Conservation (phyloP, 2,797 vertebrate genomes). For the Acanthornis magna region DNA sequence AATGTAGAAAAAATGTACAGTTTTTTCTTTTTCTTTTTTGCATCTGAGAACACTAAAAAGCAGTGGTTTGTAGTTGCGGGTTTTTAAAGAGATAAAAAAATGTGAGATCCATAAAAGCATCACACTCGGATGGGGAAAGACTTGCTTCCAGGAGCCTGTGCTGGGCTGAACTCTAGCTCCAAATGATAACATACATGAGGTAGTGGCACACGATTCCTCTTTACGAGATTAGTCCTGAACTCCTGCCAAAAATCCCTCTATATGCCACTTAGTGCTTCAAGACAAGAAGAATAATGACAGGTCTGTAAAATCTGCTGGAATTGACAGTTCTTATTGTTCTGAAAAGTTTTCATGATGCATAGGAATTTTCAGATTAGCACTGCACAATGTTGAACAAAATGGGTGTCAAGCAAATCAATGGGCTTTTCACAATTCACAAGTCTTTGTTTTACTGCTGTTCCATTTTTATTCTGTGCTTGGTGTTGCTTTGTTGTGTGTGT, state of each 20-base stretch:
- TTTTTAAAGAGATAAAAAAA: neutral
- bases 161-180: neutral
- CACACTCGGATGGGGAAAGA: neutral
- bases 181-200: neutral
- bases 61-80: neutral
- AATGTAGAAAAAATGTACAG: neutral
- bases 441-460: conserved; percentile 10
- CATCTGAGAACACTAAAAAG: neutral
- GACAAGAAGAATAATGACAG: conserved; percentile 64
- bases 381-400: conserved; percentile 38
- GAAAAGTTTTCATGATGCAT: conserved; percentile 48
- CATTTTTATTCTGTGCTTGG: neutral
- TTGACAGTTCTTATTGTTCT: conserved; percentile 65
- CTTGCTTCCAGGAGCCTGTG: neutral
- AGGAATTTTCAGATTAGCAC: conserved; percentile 49
- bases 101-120: neutral
- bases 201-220: neutral
- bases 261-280: conserved; percentile 31
- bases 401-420: conserved; percentile 53
- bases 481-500: neutral
- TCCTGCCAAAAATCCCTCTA: conserved; percentile 45
- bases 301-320: conserved; percentile 52
- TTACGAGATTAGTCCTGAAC: neutral
- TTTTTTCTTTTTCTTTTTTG: neutral
- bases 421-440: conserved; percentile 11